Evolutionary conservation across 2,888 invertebrate species (phyloP).

Genomic region (Eilema depressum): DNA sequence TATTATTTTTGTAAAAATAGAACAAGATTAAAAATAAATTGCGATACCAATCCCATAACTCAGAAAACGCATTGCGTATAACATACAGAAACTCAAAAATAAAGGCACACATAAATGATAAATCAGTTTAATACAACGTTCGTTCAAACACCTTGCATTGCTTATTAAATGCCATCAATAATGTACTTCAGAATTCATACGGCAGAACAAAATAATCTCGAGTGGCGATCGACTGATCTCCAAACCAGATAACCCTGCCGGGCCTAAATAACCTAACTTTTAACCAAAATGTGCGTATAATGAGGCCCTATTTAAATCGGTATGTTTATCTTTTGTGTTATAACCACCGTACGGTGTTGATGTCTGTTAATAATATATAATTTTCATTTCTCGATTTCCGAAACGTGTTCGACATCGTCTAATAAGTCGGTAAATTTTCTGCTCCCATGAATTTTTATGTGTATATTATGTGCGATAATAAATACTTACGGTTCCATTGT

Average conservation of each 20-base stretch:
- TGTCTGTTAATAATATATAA: conserved; percentile 84
- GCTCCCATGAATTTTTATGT: conserved; percentile 76
- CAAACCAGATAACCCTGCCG: conserved; percentile 70
- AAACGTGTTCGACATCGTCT: conserved; percentile 78
- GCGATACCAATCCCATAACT: not conserved
- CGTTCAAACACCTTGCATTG: conserved; percentile 50
- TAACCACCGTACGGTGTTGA: conserved; percentile 83
- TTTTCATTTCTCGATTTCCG: conserved; percentile 82
- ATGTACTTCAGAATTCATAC: conserved; percentile 55
- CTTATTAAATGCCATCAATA: conserved; percentile 56
- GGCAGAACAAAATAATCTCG: conserved; percentile 74
- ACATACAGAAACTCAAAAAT: not conserved
- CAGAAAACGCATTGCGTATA: not conserved
- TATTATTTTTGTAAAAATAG: not conserved
- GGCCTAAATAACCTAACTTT: conserved; percentile 78
- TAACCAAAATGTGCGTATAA: conserved; percentile 81
- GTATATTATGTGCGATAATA: conserved; percentile 63
- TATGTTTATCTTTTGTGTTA: conserved; percentile 85
- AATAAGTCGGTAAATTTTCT: conserved; percentile 75
- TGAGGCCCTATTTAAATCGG: conserved; percentile 82
- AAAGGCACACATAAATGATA: conserved; percentile 11
- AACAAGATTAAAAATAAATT: not conserved
- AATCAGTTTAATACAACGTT: conserved; percentile 22
- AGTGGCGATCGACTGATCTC: conserved; percentile 72
- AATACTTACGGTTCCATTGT: conserved; percentile 63